Percentiles rank a stretch among this genome's conserved stretches.
phyloP scores from a whole-genome alignment of 35 echinoderm and acorn worm genomes.

The Lytechinus pictus region DNA sequence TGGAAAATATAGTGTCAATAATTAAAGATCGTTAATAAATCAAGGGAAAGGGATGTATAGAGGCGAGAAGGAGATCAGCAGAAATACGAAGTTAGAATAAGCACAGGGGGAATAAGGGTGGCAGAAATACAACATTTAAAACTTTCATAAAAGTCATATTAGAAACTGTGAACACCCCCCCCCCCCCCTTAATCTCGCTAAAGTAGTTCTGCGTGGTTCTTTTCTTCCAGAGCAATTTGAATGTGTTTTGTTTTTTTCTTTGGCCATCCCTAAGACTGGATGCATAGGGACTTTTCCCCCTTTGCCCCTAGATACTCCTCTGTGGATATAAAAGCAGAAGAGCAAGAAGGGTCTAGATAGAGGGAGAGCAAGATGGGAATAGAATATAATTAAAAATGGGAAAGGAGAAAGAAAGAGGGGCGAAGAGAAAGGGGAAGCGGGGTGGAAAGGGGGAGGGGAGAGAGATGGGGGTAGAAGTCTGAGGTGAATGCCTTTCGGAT shows the following conservation, averaged over 20 bases:
- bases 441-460: background rate
- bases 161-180: too few relatives aligned
- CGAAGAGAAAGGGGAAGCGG: background rate
- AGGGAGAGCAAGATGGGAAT: background rate
- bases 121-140: background rate
- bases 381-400: background rate
- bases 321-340: background rate
- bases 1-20: too few relatives aligned
- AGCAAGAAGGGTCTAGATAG: background rate
- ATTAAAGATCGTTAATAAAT: too few relatives aligned
- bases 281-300: too few relatives aligned
- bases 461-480: background rate
- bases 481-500: background rate
- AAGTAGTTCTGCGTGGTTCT: too few relatives aligned
- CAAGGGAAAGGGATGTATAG: too few relatives aligned
- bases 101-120: background rate
- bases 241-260: too few relatives aligned
- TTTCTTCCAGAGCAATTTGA: too few relatives aligned
- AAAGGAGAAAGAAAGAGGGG: background rate
- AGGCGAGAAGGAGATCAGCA: background rate
- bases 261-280: too few relatives aligned
- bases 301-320: too few relatives aligned
- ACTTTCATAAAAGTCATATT: too few relatives aligned
- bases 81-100: background rate
- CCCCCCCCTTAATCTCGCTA: too few relatives aligned